Evolutionary conservation across 2,888 invertebrate species (phyloP), one percentile per base, ranked within the genome.

Genomic region (Podabrus alpinus): DNA sequence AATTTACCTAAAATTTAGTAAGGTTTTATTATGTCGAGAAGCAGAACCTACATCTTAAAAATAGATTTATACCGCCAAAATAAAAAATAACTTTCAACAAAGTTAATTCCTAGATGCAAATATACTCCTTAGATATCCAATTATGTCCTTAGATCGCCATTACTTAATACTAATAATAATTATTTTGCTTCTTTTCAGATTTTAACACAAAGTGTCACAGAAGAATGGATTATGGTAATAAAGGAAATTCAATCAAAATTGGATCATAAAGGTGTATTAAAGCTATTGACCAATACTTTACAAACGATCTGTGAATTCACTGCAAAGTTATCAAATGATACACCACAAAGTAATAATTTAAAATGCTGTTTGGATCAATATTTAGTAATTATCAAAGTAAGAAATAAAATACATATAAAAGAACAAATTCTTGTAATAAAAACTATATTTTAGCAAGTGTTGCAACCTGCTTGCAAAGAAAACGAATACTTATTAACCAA

Each of bases 151-250:
- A n/a, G n/a, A n/a, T n/a, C n/a, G n/a, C n/a, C n/a, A n/a, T n/a
- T n/a, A n/a, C n/a, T n/a, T n/a, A n/a, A n/a, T 70, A 66, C 16
- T 45, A 69, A 59, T 24, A 13, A 71, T 68, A 71, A 9, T 75
- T 2, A 9, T 4, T 24, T 45, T 59, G 62, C 4, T 73, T 69
- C 66, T 60, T 77, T 78, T 11, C 75, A 84, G 84, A 64, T 83
- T 67, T 79, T 87, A 67, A 85, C 86, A 4, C 74, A 81, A 24
- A 84, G 85, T 77, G 82, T 85, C 13, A 77, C 79, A 59, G 71
- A 79, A 45, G 87, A 87, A 81, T 86, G 86, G 86, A 60, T 80
- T 5, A 59, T 77, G 17, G 78, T 86, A 68, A 70, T 81, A 16
- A 76, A 82, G 24, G 82, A 84, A 66, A 76, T 86, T 10, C 71